Evolutionary conservation across 1,140 invertebrate genomes (phyloP).

Genomic region (Caerostris extrusa): DNA sequence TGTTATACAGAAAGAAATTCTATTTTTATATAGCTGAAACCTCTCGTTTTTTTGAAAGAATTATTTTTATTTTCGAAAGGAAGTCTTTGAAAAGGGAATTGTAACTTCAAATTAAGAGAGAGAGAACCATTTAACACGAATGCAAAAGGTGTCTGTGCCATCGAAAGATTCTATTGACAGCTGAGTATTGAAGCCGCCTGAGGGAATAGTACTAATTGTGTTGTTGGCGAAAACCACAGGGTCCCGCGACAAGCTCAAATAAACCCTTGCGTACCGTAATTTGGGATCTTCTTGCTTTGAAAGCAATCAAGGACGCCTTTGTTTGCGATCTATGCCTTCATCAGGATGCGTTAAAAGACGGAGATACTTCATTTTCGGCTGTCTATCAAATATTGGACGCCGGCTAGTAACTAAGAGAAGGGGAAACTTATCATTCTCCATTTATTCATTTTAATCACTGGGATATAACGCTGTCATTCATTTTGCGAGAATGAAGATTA

Average conservation of each 20-base stretch:
- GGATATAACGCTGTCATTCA: conserved; percentile 77
- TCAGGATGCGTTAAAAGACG: conserved; percentile 61
- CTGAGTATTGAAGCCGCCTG: conserved; percentile 37
- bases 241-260: conserved; percentile 57
- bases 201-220: conserved; percentile 70
- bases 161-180: conserved; percentile 56
- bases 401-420: conserved; percentile 54
- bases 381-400: conserved; percentile 61
- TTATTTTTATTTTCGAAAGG: background rate
- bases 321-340: conserved; percentile 62
- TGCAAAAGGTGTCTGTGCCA: background rate
- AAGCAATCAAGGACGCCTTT: conserved; percentile 71
- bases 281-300: conserved; percentile 44
- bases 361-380: conserved; percentile 70
- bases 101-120: background rate
- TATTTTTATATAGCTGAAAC: background rate
- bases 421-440: conserved; percentile 74
- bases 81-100: background rate
- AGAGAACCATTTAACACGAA: background rate
- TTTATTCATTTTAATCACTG: conserved; percentile 77
- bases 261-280: conserved; percentile 63
- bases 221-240: conserved; percentile 49
- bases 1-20: background rate
- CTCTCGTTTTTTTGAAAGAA: background rate
- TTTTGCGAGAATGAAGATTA: conserved; percentile 71